Evolutionary conservation across 2,113 vertebrate genomes (phyloP), one percentile per base, ranked within the genome.

Genomic region (Pseudorhombus dupliciocellatus): DNA sequence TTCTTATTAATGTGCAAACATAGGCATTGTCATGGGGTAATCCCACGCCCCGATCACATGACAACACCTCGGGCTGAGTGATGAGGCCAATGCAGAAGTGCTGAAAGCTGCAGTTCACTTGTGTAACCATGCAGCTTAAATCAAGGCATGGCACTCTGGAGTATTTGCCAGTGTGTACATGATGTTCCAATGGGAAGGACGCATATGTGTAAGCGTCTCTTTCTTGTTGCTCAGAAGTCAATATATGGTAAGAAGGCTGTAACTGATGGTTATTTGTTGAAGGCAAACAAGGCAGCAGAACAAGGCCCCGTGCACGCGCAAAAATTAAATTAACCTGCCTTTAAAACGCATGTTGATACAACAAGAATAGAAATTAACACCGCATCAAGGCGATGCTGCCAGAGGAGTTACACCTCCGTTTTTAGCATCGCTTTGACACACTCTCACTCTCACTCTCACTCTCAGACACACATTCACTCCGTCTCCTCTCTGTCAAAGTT

Each of bases 261-360:
- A n/a, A 15, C 18, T 56, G 26, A 26, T 25, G 52, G 14, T 26
- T 55, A 16, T 31, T 57, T 57, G 28, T 52, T 24, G 50, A 18
- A 50, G 46, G 37, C 28, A 26, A 60, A 56, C 28, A 61, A 16
- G 55, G 55, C 48, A 37, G 54, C 55, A 64, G 34, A 58, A 61
- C 4, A 22, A 28, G 0, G 0, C 37, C 16, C 30, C 10, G 22
- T 0, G 22, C 18, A 42, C 5, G 24, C 31, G 57, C 28, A 12
- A 8, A 50, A 46, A 46, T 57, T 12, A 50, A 7, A n/a, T 20
- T 9, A 10, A 10, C 20, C 16, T 46, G 42, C 42, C 42, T 16
- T 46, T 16, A 70, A 30, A 57, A 53, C 16, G 3, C 37, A 58
- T 30, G 53, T 7, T 7, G 7, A 37, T 30, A 34, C 9, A 22